Percentiles rank a stretch among this genome's conserved stretches.
phyloP scores from a whole-genome alignment of 2,797 vertebrate species.

The Poliocrania exsul region DNA sequence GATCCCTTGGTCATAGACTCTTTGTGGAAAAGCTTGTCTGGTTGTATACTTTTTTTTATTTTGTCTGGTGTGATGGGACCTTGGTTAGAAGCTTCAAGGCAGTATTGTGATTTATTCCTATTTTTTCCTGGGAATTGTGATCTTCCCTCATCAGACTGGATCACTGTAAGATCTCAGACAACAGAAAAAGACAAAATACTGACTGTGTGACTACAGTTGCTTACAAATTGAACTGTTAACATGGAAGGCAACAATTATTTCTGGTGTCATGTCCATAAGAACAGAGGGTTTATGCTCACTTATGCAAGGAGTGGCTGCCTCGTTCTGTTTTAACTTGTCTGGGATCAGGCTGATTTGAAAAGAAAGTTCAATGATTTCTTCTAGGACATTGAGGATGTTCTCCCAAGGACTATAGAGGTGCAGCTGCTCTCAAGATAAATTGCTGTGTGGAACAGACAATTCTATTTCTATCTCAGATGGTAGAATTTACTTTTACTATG shows the following conservation, averaged over 20 bases:
- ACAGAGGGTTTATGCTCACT: neutral
- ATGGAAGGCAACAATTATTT: neutral
- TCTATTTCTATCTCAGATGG: neutral
- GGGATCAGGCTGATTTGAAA: neutral
- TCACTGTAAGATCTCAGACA: neutral
- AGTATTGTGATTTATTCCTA: no score
- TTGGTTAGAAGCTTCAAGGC: neutral
- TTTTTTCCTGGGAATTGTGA: neutral
- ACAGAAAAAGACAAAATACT: neutral
- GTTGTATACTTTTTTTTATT: neutral
- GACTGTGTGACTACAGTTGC: neutral
- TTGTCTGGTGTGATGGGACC: neutral
- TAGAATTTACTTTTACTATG: conserved; percentile 25
- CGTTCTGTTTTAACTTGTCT: neutral
- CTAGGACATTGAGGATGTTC: neutral
- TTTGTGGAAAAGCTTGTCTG: neutral
- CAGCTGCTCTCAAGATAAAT: neutral
- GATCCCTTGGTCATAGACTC: fast-evolving
- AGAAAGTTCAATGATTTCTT: neutral
- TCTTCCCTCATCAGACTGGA: neutral
- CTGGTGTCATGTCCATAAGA: neutral
- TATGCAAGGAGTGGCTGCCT: neutral
- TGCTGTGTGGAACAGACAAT: neutral
- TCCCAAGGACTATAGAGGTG: neutral
- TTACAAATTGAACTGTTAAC: neutral